These are phyloP conservation scores for Remorina albescens DNA, from an alignment of 2,797 vertebrate species.

Conservation along the genomic window DNA sequence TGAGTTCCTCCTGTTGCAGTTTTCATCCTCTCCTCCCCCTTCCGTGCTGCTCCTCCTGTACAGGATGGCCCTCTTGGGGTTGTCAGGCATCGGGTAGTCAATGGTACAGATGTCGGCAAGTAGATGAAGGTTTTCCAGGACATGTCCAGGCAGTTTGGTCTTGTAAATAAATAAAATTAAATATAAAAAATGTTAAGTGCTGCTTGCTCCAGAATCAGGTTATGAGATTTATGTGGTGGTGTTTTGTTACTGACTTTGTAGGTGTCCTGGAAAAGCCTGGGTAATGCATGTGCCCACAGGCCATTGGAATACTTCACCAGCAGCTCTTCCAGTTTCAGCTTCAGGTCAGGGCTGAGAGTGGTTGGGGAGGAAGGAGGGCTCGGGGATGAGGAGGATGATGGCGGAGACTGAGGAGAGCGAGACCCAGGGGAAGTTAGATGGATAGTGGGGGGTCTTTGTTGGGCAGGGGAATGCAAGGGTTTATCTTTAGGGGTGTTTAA, in stretches of 20 bases:
- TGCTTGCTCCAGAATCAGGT: conserved; percentile 2
- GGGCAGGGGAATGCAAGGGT: conserved; percentile 32
- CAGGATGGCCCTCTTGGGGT: conserved; percentile 93
- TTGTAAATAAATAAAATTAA: conserved; percentile 64
- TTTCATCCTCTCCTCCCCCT: conserved; percentile 77
- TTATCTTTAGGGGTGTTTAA: conserved; percentile 50
- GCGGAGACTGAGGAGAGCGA: conserved; percentile 57
- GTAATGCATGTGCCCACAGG: conserved; percentile 94
- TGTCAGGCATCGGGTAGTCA: conserved; percentile 91
- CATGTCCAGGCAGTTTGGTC: conserved; percentile 88
- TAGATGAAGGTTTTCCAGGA: conserved; percentile 88
- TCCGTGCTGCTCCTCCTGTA: conserved; percentile 84
- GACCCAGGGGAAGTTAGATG: conserved; percentile 50
- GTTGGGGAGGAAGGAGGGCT: conserved; percentile 67
- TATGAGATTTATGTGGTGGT: not conserved
- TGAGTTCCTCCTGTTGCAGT: conserved; percentile 73
- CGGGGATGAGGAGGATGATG: conserved; percentile 60
- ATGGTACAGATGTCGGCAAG: conserved; percentile 92
- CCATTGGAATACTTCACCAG: conserved; percentile 92
- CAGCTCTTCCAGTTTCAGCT: conserved; percentile 89
- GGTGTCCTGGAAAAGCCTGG: conserved; percentile 93
- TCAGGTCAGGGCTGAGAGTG: conserved; percentile 83
- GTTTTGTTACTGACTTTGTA: conserved; percentile 81
- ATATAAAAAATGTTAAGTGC: conserved; percentile 6
- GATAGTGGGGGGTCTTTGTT: conserved; percentile 55